These are phyloP conservation scores for Cyanoramphus novaezelandiae DNA, from an alignment of 2,113 vertebrate genomes.

Conservation along the genomic window DNA sequence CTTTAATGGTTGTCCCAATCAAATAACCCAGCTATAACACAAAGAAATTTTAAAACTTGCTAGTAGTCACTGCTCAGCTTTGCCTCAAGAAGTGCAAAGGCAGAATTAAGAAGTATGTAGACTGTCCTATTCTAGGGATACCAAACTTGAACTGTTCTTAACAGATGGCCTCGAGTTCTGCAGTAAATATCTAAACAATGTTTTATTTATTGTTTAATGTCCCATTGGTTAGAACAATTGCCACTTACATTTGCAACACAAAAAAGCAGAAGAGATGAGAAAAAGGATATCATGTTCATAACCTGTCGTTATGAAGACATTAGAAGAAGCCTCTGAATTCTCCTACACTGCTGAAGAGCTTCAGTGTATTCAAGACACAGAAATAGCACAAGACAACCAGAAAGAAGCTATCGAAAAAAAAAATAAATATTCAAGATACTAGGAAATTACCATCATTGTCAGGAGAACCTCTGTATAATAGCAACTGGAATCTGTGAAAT, in stretches of 20 bases:
- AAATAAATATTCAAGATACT: background rate
- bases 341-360: background rate
- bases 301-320: background rate
- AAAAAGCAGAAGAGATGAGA: background rate
- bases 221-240: background rate
- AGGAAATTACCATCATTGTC: background rate
- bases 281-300: background rate
- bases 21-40: background rate
- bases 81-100: background rate
- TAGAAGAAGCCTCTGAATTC: background rate
- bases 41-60: background rate
- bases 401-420: background rate
- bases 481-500: no score
- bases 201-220: background rate
- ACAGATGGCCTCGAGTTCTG: background rate
- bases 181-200: background rate
- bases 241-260: background rate
- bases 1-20: no score
- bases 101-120: background rate
- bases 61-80: background rate
- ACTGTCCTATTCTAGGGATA: background rate
- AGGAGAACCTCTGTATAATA: background rate
- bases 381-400: background rate
- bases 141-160: background rate
- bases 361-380: background rate